A percentile compares a stretch with the other conserved stretches of the same genome.
Evolutionary conservation across 2,888 invertebrate genomes (phyloP).

Genomic region (Diplolepis rosae): DNA sequence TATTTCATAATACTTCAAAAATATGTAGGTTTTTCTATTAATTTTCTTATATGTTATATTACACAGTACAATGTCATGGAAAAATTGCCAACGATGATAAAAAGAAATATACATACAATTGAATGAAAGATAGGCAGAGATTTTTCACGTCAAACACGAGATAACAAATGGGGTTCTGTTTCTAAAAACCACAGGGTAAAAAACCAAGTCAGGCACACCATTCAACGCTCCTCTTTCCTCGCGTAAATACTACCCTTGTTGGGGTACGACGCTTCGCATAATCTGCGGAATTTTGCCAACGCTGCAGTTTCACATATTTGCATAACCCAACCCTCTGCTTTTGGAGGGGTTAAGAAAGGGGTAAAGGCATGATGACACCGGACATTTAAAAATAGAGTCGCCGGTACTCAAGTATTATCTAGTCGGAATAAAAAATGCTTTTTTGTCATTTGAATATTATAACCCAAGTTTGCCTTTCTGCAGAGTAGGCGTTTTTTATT

Average conservation of each 20-base stretch:
- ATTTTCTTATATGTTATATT: neutral
- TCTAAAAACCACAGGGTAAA: neutral
- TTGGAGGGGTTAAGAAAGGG: conserved; percentile 12
- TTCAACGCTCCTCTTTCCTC: conserved; percentile 32
- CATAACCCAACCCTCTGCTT: conserved; percentile 38
- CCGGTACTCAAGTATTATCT: neutral
- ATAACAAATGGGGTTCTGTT: neutral
- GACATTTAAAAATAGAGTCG: neutral
- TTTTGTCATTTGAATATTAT: neutral
- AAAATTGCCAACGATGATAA: neutral
- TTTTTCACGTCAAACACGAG: neutral
- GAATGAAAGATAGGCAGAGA: neutral
- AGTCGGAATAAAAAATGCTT: neutral
- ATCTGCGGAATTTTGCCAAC: conserved; percentile 33
- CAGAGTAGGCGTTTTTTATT: neutral
- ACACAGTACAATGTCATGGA: neutral
- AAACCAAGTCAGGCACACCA: conserved; percentile 6
- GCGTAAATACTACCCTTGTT: conserved; percentile 47
- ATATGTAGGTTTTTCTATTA: neutral
- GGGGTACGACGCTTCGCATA: conserved; percentile 48
- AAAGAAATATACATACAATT: neutral
- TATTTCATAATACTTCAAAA: too few species aligned
- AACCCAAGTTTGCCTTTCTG: neutral
- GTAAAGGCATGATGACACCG: neutral
- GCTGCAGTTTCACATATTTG: conserved; percentile 39